A percentile compares a stretch with the other conserved stretches of the same genome.
Conservation (phyloP, 2,113 vertebrate species). For the Alces alces region DNA sequence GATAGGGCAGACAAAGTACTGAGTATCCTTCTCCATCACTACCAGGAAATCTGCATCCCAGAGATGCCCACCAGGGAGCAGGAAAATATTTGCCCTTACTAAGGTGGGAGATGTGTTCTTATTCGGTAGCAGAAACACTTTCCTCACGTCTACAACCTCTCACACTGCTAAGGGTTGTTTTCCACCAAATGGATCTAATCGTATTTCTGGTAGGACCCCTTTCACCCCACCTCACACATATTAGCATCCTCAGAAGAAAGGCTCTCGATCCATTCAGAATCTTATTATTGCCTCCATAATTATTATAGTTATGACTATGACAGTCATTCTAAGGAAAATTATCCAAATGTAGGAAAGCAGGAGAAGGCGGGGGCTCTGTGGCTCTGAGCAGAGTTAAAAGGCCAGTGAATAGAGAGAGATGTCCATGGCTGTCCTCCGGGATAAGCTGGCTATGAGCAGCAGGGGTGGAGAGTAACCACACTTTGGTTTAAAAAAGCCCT, state of each 20-base stretch:
- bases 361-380: not conserved
- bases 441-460: no score
- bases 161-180: not conserved
- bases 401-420: not conserved
- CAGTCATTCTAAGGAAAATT: constrained; percentile 38
- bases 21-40: not conserved
- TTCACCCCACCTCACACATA: not conserved
- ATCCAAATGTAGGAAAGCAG: not conserved
- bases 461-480: fast-evolving
- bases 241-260: constrained; percentile 43
- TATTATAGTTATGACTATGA: constrained; percentile 59
- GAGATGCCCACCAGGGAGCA: not conserved
- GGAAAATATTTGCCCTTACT: not conserved
- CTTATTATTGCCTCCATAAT: constrained; percentile 40
- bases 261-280: not conserved
- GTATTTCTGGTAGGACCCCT: not conserved
- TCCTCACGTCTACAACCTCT: not conserved
- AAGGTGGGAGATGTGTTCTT: not conserved
- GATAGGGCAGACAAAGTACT: no score
- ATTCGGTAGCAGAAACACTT: not conserved
- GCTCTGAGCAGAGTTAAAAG: not conserved
- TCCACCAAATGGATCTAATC: not conserved
- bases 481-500: not conserved
- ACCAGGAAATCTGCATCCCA: not conserved
- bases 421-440: fast-evolving